phyloP scores from a whole-genome alignment of 2,888 invertebrate species.

The Eristalinus aeneus region DNA sequence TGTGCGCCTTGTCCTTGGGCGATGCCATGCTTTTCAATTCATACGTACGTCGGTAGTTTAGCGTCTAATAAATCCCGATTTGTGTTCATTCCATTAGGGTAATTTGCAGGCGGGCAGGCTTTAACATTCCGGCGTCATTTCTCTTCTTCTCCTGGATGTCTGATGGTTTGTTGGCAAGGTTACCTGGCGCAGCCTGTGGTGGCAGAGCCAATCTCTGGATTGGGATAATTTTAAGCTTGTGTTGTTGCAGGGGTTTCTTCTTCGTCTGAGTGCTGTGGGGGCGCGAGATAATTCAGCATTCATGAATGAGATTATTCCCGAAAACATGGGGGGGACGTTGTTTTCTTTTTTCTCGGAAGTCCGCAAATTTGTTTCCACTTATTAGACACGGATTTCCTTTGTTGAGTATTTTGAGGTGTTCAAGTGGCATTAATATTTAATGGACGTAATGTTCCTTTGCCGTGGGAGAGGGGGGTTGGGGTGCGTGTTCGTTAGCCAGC shows the following conservation, averaged over 20 bases:
- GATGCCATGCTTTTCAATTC: neutral
- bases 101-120: slow-evolving; percentile 47
- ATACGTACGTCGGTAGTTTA: slow-evolving; percentile 21
- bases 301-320: slow-evolving; percentile 32
- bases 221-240: slow-evolving; percentile 48
- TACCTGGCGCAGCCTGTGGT: neutral
- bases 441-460: neutral
- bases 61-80: slow-evolving; percentile 65
- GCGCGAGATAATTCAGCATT: slow-evolving; percentile 32
- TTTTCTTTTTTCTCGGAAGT: neutral
- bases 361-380: slow-evolving; percentile 36
- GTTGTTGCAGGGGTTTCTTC: slow-evolving; percentile 22
- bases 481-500: neutral
- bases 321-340: neutral
- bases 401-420: slow-evolving; percentile 27
- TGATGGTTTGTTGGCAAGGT: neutral
- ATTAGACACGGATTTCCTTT: slow-evolving; percentile 35
- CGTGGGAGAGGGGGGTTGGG: neutral
- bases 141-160: neutral
- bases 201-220: neutral
- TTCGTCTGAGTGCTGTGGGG: slow-evolving; percentile 4
- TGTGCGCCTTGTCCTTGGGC: slow-evolving; percentile 9
- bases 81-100: slow-evolving; percentile 67
- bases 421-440: slow-evolving; percentile 40
- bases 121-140: slow-evolving; percentile 10